phyloP scores from a whole-genome alignment of 1,140 invertebrate species.

The Mycetomoellerius zeteki region DNA sequence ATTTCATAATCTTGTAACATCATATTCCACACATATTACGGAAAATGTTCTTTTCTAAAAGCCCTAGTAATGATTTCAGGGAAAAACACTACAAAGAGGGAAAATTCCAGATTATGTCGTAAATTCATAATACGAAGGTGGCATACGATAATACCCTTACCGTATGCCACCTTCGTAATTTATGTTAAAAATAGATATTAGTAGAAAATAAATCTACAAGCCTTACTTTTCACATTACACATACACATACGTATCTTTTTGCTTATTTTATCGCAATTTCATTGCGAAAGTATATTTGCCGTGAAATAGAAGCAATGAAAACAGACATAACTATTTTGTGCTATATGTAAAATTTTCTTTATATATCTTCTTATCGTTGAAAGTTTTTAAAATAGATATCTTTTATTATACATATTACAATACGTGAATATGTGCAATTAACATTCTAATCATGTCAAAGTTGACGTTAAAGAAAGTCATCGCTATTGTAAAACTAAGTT shows the following conservation, averaged over 20 bases:
- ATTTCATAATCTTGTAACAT: not conserved
- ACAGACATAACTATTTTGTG: not conserved
- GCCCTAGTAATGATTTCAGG: not conserved
- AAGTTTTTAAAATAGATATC: not conserved
- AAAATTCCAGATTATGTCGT: not conserved
- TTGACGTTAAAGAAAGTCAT: slow-evolving; percentile 14
- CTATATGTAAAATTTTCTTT: not conserved
- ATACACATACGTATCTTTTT: not conserved
- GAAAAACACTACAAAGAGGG: not conserved
- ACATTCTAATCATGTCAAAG: slow-evolving; percentile 12
- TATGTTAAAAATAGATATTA: slow-evolving; percentile 11
- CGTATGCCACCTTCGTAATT: not conserved
- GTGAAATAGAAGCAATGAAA: slow-evolving; percentile 1
- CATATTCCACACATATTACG: not conserved
- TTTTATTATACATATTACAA: slow-evolving; percentile 4
- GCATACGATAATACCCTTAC: too few relatives aligned
- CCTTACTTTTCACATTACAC: not conserved
- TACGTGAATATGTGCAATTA: not conserved
- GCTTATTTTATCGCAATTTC: slow-evolving; percentile 1
- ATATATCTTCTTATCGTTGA: not conserved
- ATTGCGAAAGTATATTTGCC: not conserved
- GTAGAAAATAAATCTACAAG: not conserved
- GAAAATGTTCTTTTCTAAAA: slow-evolving; percentile 20
- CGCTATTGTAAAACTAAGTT: slow-evolving; percentile 20
- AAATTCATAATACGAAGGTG: too few relatives aligned